Conservation (phyloP, 1,140 invertebrate genomes). For the Colletes gigas region DNA sequence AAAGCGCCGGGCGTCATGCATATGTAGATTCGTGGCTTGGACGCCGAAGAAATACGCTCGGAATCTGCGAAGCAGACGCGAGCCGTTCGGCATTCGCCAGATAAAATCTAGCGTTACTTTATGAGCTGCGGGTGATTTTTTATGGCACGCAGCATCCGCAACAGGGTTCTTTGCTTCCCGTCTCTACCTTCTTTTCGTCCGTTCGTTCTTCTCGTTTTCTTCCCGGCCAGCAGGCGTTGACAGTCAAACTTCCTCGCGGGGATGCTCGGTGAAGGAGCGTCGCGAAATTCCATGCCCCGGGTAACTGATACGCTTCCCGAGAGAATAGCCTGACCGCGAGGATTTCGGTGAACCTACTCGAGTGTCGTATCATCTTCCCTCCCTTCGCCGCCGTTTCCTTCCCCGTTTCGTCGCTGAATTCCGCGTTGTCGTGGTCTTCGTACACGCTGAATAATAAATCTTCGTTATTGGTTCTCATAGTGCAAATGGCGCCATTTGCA, state of each 20-base stretch:
- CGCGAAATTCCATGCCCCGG: constrained; percentile 57
- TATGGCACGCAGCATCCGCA: constrained; percentile 71
- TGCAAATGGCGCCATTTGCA: no score
- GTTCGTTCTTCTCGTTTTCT: constrained; percentile 41
- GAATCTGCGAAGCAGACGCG: constrained; percentile 62
- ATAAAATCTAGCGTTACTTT: constrained; percentile 81
- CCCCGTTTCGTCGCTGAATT: not conserved
- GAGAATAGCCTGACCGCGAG: constrained; percentile 8
- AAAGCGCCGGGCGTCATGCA: constrained; percentile 32
- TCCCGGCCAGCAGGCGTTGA: constrained; percentile 42
- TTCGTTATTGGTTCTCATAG: no score
- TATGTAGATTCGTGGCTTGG: constrained; percentile 46
- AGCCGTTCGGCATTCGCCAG: constrained; percentile 74
- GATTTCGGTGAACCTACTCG: constrained; percentile 36
- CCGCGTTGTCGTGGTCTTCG: not conserved
- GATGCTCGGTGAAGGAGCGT: constrained; percentile 28
- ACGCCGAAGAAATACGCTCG: constrained; percentile 60
- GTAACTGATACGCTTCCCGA: constrained; percentile 61
- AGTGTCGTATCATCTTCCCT: constrained; percentile 5
- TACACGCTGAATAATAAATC: no score
- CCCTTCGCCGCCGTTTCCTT: not conserved
- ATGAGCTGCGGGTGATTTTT: constrained; percentile 81
- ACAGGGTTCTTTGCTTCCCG: constrained; percentile 45
- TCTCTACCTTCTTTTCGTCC: constrained; percentile 40
- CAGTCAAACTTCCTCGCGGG: constrained; percentile 55